phyloP scores from a whole-genome alignment of 53 echinoderm and acorn worm genomes.

The Actinopyga echinites region DNA sequence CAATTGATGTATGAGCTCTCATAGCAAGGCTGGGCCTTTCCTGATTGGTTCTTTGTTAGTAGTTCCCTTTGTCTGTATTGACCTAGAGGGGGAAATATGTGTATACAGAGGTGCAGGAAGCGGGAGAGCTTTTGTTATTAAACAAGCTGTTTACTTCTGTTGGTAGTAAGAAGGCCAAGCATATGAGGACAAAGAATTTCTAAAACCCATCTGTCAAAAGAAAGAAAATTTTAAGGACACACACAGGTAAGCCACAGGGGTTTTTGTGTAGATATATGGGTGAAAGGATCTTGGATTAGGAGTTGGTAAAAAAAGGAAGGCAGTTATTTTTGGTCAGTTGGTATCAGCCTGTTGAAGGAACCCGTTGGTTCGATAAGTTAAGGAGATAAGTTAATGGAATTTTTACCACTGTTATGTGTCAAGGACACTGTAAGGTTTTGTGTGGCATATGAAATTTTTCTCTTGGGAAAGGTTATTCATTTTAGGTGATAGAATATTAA shows the following conservation, averaged over 20 bases:
- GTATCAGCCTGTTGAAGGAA: too few relatives aligned
- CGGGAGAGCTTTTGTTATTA: constrained; percentile 36
- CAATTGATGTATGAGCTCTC: constrained; percentile 2
- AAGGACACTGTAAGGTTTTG: too few relatives aligned
- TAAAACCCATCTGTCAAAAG: constrained; percentile 31
- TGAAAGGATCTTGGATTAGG: too few relatives aligned
- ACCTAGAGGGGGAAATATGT: constrained; percentile 33
- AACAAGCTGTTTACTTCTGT: constrained; percentile 42
- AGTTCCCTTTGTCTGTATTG: constrained; percentile 21
- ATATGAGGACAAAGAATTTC: constrained; percentile 40
- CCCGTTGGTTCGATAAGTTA: too few relatives aligned
- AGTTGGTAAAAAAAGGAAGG: too few relatives aligned
- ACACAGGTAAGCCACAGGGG: constrained; percentile 33
- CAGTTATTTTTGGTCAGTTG: too few relatives aligned
- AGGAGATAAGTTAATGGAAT: too few relatives aligned
- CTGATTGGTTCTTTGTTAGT: constrained; percentile 37
- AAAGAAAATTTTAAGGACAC: constrained; percentile 10
- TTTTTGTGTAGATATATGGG: not conserved
- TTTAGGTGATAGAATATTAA: too few relatives aligned
- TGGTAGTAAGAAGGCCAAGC: constrained; percentile 16
- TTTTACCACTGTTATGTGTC: too few relatives aligned
- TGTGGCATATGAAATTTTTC: too few relatives aligned
- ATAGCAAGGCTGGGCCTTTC: constrained; percentile 23
- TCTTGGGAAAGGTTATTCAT: too few relatives aligned
- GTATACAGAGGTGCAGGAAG: constrained; percentile 7